Percentiles rank a stretch among this genome's conserved stretches.
phyloP scores from a whole-genome alignment of 2,113 vertebrate species.

The Rhinichthys klamathensis region DNA sequence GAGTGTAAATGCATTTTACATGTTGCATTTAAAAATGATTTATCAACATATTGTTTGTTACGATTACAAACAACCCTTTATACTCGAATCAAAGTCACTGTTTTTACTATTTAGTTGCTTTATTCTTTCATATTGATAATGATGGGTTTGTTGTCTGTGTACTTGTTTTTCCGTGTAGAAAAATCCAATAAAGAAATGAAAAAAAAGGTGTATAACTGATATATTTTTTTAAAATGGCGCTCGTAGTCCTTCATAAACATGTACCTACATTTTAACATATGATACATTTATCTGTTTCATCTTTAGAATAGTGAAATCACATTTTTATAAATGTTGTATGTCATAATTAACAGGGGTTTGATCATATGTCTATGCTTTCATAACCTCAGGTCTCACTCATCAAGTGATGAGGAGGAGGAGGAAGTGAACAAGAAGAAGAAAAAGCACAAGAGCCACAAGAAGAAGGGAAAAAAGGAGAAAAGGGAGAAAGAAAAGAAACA shows the following conservation, averaged over 20 bases:
- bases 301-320: background rate
- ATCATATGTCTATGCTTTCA: background rate
- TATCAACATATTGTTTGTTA: background rate
- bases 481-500: conserved; percentile 84
- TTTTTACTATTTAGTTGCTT: background rate
- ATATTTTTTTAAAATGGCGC: background rate
- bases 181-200: background rate
- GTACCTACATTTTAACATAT: background rate
- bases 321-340: background rate
- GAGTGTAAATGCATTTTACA: background rate
- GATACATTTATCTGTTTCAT: background rate
- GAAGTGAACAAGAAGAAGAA: conserved; percentile 82
- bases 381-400: conserved; percentile 78
- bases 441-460: conserved; percentile 89
- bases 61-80: background rate
- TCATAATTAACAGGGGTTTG: background rate
- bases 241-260: background rate
- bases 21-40: background rate
- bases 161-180: background rate
- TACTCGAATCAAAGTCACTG: too few species aligned
- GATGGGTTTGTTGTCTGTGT: background rate
- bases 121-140: background rate
- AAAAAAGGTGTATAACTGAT: background rate
- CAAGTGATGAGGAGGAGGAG: conserved; percentile 83
- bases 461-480: conserved; percentile 89